Conservation (phyloP, 2,888 invertebrate genomes). For the Macrophya annulata region DNA sequence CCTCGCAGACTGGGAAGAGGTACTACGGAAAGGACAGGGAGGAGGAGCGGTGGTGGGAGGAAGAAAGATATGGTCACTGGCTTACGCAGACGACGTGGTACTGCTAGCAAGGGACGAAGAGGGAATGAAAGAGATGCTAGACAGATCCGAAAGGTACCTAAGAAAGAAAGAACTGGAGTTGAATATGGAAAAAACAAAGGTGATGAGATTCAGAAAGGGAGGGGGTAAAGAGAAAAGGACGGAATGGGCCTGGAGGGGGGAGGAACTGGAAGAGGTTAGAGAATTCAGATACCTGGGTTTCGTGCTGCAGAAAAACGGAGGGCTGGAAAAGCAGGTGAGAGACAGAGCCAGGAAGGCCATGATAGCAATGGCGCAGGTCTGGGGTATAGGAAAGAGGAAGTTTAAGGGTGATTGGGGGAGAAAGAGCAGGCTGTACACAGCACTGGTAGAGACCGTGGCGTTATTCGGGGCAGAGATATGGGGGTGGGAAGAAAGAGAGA, state of each 20-base stretch:
- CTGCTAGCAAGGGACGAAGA: slow-evolving; percentile 46
- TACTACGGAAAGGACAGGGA: slow-evolving; percentile 41
- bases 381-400: slow-evolving; percentile 52
- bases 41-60: slow-evolving; percentile 49
- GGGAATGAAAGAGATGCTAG: slow-evolving; percentile 54
- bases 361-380: slow-evolving; percentile 42
- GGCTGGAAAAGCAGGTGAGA: slow-evolving; percentile 25
- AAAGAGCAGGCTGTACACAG: slow-evolving; percentile 42
- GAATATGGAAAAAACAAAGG: slow-evolving; percentile 55
- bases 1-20: slow-evolving; percentile 60
- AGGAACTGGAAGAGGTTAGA: slow-evolving; percentile 56
- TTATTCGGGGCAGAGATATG: slow-evolving; percentile 51
- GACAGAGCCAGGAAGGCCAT: slow-evolving; percentile 49
- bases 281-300: slow-evolving; percentile 56
- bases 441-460: slow-evolving; percentile 26
- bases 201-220: slow-evolving; percentile 56
- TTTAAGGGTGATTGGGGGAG: slow-evolving; percentile 29
- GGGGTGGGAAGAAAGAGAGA: slow-evolving; percentile 49
- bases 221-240: slow-evolving; percentile 26
- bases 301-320: slow-evolving; percentile 13
- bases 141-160: slow-evolving; percentile 44
- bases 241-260: slow-evolving; percentile 38
- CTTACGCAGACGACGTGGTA: slow-evolving; percentile 58
- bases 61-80: slow-evolving; percentile 52
- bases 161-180: slow-evolving; percentile 26